A percentile compares a stretch with the other conserved stretches of the same genome.
These are phyloP conservation scores for Palaemon carinicauda DNA, from an alignment of 1,140 invertebrate species.

Conservation along the genomic window DNA sequence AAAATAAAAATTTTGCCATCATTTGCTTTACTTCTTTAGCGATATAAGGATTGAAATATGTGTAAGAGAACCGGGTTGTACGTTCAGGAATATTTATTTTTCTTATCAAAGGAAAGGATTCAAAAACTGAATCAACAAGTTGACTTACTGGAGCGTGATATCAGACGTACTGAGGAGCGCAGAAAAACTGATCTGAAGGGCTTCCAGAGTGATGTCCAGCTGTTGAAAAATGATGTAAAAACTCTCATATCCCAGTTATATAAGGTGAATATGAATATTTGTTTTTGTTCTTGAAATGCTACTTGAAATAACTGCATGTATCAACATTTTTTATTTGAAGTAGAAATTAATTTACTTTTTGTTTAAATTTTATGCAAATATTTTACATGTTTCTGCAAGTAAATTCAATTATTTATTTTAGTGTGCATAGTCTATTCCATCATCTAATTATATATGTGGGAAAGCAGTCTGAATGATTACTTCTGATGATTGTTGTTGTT, in stretches of 20 bases:
- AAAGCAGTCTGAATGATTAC: no score
- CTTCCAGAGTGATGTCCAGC: slow-evolving; percentile 43
- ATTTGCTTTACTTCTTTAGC: background rate
- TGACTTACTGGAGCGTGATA: slow-evolving; percentile 37
- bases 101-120: slow-evolving; percentile 32
- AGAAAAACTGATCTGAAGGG: slow-evolving; percentile 38
- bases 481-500: no score
- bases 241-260: slow-evolving; percentile 39
- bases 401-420: no score
- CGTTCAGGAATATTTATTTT: background rate
- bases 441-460: no score
- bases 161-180: slow-evolving; percentile 13
- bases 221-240: slow-evolving; percentile 42
- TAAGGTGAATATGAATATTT: slow-evolving; percentile 26
- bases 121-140: slow-evolving; percentile 37
- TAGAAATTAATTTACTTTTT: background rate
- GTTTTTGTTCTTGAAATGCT: background rate
- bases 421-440: no score
- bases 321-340: background rate
- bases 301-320: background rate
- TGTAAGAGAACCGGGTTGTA: background rate
- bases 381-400: no score
- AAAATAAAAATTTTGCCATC: background rate
- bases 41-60: background rate
- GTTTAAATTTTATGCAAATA: no score